Evolutionary conservation across 1,140 invertebrate genomes (phyloP).

Genomic region (Drosophila virilis): DNA sequence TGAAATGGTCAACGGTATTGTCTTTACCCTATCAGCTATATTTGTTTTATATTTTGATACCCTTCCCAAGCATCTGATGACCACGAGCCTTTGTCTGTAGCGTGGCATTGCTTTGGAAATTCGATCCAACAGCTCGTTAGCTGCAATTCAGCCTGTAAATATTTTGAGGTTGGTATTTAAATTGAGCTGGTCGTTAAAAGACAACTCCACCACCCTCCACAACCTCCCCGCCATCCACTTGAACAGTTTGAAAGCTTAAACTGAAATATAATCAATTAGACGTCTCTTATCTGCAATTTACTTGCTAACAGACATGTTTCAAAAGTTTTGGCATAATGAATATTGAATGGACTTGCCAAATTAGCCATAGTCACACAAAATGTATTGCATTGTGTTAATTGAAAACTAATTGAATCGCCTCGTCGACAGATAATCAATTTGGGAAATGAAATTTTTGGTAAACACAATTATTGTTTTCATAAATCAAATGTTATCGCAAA

Average conservation of each 20-base stretch:
- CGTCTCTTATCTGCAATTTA: background rate
- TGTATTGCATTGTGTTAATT: conserved; percentile 30
- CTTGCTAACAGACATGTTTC: background rate
- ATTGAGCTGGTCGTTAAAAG: background rate
- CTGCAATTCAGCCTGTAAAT: background rate
- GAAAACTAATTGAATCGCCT: conserved; percentile 34
- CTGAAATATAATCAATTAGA: conserved; percentile 6
- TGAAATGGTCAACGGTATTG: no score
- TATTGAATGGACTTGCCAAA: conserved; percentile 27
- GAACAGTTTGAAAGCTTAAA: background rate
- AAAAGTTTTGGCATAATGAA: conserved; percentile 17
- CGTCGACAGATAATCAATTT: conserved; percentile 38
- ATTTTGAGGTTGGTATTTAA: background rate
- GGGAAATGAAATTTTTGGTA: conserved; percentile 63
- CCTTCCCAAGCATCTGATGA: no score
- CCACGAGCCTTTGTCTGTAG: background rate
- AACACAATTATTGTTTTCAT: conserved; percentile 68
- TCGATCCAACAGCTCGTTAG: conserved; percentile 1
- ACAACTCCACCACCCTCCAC: no score
- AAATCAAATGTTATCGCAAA: conserved; percentile 53
- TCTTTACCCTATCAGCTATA: no score
- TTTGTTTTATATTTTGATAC: no score
- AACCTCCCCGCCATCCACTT: no score
- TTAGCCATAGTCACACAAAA: conserved; percentile 18
- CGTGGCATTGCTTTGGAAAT: background rate